phyloP scores from a whole-genome alignment of 2,797 vertebrate genomes.

The Gobionotothen gibberifrons region DNA sequence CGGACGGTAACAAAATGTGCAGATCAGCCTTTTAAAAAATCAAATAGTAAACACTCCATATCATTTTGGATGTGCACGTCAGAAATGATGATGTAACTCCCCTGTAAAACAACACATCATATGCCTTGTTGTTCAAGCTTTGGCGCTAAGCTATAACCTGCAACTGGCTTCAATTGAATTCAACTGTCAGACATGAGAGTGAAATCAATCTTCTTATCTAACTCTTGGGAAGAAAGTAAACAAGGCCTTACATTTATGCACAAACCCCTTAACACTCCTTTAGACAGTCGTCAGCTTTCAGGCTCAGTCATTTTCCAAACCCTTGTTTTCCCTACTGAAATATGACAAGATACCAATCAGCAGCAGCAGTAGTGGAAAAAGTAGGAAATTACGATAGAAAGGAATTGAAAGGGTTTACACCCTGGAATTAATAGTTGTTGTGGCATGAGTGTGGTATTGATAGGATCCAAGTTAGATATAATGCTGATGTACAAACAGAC shows the following conservation, averaged over 20 bases:
- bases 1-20: not conserved
- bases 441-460: not conserved
- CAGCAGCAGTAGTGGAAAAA: constrained; percentile 25
- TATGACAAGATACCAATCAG: constrained; percentile 12
- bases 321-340: not conserved
- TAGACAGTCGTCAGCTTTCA: not conserved
- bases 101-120: not conserved
- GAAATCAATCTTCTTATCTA: not conserved
- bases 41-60: not conserved
- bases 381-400: constrained; percentile 12
- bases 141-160: too few relatives aligned
- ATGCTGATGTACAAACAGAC: constrained; percentile 21
- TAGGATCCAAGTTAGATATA: constrained; percentile 1
- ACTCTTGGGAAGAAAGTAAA: not conserved
- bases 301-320: constrained; percentile 3
- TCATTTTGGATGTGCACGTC: too few relatives aligned
- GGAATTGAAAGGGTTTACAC: constrained; percentile 6
- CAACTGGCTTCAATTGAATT: too few relatives aligned
- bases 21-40: not conserved
- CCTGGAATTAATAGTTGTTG: not conserved
- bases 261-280: not conserved
- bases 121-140: not conserved
- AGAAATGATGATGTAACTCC: not conserved
- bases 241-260: not conserved
- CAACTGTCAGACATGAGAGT: not conserved